Conservation (phyloP, 2,113 vertebrate species). For the Pteropus alecto region DNA sequence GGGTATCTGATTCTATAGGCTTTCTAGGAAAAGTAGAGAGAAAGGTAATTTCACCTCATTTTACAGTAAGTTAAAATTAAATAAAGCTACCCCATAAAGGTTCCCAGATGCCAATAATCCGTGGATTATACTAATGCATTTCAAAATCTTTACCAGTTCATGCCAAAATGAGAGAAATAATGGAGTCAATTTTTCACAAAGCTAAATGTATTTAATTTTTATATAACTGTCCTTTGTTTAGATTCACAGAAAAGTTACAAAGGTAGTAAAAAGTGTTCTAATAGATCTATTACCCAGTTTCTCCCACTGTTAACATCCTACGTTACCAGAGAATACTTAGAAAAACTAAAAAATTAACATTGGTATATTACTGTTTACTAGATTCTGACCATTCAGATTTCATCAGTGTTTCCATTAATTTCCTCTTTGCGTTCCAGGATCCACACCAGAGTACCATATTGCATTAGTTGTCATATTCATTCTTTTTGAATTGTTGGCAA, state of each 20-base stretch:
- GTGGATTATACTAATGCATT: not conserved
- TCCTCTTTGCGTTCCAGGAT: constrained; percentile 5
- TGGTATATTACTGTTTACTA: not conserved
- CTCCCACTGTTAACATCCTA: not conserved
- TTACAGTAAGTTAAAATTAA: constrained; percentile 30
- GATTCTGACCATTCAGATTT: not conserved
- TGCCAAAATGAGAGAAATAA: constrained; percentile 12
- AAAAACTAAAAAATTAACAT: not conserved
- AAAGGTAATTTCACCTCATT: not conserved
- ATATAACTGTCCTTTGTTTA: not conserved
- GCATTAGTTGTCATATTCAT: not conserved
- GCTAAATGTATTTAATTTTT: not conserved
- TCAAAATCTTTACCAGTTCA: not conserved
- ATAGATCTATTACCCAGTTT: not conserved
- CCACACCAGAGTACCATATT: not conserved
- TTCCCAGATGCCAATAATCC: not conserved
- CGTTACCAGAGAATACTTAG: not conserved
- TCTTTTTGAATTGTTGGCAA: not conserved
- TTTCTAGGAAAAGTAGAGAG: not conserved
- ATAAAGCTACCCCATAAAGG: not conserved
- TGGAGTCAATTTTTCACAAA: constrained; percentile 9
- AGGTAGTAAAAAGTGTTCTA: not conserved
- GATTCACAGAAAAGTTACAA: not conserved
- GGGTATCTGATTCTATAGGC: not conserved
- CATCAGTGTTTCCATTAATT: not conserved